These are phyloP conservation scores for Microtus richardsoni DNA, from an alignment of 2,113 vertebrate species.

Conservation along the genomic window DNA sequence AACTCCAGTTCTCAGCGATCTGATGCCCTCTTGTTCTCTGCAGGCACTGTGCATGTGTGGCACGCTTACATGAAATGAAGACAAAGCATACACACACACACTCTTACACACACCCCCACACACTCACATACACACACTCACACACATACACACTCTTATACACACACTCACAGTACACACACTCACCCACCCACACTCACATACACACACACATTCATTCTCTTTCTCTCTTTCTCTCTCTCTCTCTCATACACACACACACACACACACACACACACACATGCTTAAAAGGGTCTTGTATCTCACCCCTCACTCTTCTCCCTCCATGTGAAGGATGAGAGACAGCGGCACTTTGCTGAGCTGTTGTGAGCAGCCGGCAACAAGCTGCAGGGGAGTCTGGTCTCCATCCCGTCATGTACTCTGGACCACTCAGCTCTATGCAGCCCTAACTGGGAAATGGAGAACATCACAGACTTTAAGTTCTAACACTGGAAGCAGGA, in stretches of 20 bases:
- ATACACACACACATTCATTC: no score
- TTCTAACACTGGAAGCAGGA: constrained; percentile 23
- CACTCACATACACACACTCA: no score
- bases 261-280: no score
- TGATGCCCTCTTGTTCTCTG: not conserved
- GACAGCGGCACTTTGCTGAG: not conserved
- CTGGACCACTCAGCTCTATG: not conserved
- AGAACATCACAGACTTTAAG: not conserved
- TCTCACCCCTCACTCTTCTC: not conserved
- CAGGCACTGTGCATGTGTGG: not conserved
- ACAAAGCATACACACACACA: not conserved
- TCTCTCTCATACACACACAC: no score
- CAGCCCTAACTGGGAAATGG: not conserved
- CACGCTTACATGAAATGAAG: not conserved
- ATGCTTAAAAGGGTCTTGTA: not conserved
- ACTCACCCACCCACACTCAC: no score
- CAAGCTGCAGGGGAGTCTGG: not conserved
- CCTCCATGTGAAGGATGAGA: not conserved
- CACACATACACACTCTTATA: no score
- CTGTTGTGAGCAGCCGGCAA: not conserved
- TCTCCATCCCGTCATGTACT: not conserved
- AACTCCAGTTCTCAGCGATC: not conserved
- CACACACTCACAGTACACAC: no score
- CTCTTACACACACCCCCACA: no score
- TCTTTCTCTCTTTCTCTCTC: no score